Conservation (phyloP, 1,140 invertebrate species). For the Gryllus bimaculatus region DNA sequence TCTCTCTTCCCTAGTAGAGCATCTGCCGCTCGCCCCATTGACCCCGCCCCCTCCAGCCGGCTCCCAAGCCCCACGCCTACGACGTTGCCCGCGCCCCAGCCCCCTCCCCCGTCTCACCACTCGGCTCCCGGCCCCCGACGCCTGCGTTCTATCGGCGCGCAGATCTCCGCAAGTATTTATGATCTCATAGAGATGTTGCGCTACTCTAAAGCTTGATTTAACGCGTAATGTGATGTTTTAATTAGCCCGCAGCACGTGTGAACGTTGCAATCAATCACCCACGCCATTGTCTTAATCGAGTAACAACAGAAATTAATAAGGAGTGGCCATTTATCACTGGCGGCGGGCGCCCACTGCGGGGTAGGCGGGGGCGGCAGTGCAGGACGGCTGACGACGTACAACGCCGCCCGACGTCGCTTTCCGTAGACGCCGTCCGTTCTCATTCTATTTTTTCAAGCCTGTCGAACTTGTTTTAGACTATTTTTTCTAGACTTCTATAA, state of each 20-base stretch:
- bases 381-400: no score
- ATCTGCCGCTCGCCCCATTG: no score
- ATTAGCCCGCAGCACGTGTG: background rate
- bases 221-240: background rate
- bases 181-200: background rate
- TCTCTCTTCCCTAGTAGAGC: background rate
- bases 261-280: background rate
- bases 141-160: background rate
- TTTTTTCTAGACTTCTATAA: no score
- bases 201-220: background rate
- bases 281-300: background rate
- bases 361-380: background rate
- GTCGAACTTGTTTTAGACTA: no score
- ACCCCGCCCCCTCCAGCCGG: no score
- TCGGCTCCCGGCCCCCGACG: no score
- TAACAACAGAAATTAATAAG: slow-evolving; percentile 1
- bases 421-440: background rate
- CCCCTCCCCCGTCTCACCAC: no score
- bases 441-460: no score
- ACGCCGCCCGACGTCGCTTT: background rate
- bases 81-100: no score
- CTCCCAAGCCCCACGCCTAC: no score
- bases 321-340: background rate
- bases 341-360: no score
- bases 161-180: background rate